These are phyloP conservation scores for Rafetus swinhoei DNA, from an alignment of 2,113 vertebrate species.

Conservation along the genomic window DNA sequence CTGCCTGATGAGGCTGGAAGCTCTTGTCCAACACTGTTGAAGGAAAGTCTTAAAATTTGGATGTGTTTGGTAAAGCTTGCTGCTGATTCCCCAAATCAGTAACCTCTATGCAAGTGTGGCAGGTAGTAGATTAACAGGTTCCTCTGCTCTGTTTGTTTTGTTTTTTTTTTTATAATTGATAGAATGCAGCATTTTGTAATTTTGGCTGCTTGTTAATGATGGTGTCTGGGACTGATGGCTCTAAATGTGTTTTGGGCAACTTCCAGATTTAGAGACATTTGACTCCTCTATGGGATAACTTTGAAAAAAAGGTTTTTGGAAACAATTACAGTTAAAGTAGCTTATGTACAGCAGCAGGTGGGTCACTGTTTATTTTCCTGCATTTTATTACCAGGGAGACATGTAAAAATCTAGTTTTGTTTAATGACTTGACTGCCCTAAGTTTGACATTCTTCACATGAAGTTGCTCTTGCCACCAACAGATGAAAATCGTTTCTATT, in stretches of 20 bases:
- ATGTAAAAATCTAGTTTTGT: conserved; percentile 32
- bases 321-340: conserved; percentile 22
- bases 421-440: not conserved
- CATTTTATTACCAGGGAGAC: conserved; percentile 17
- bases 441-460: conserved; percentile 18
- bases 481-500: not conserved
- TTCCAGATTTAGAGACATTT: conserved; percentile 39
- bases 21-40: conserved; percentile 85
- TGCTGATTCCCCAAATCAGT: conserved; percentile 17
- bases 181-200: conserved; percentile 52
- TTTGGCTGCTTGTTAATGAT: conserved; percentile 62
- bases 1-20: conserved; percentile 61
- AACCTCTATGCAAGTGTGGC: conserved; percentile 62
- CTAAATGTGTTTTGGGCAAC: conserved; percentile 40
- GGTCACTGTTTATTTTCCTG: conserved; percentile 34
- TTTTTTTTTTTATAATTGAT: not conserved
- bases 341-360: conserved; percentile 7
- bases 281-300: not conserved
- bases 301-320: conserved; percentile 13
- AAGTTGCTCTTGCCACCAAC: not conserved
- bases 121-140: conserved; percentile 13
- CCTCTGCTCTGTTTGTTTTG: conserved; percentile 29
- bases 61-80: conserved; percentile 66
- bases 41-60: conserved; percentile 65
- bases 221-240: conserved; percentile 50